Evolutionary conservation across 2,888 invertebrate species (phyloP).

Genomic region (Tachina lurida): DNA sequence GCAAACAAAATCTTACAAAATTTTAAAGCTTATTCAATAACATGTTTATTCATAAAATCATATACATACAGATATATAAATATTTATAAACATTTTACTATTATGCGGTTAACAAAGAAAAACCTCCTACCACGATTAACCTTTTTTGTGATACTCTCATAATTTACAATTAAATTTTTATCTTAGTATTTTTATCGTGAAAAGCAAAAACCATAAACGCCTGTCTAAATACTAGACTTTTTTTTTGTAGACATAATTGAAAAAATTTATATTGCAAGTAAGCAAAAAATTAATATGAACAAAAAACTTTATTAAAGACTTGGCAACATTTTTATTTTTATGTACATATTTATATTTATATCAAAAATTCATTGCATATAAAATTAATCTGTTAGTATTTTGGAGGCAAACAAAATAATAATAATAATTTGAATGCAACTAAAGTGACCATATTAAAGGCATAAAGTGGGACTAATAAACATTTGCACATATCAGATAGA

Average conservation of each 20-base stretch:
- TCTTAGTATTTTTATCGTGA: constrained; percentile 49
- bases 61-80: constrained; percentile 35
- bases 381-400: constrained; percentile 31
- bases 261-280: neutral
- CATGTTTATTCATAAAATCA: constrained; percentile 64
- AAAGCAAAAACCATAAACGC: constrained; percentile 61
- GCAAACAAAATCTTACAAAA: constrained; percentile 1
- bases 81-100: neutral
- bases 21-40: constrained; percentile 19
- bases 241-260: constrained; percentile 6
- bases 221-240: constrained; percentile 28
- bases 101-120: constrained; percentile 25
- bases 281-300: constrained; percentile 10
- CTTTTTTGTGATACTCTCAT: constrained; percentile 64
- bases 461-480: no score
- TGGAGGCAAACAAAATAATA: neutral
- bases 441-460: neutral
- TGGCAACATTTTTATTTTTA: no score
- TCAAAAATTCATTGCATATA: constrained; percentile 5
- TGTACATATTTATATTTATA: no score
- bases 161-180: constrained; percentile 68
- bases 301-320: neutral
- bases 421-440: neutral
- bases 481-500: no score
- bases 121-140: constrained; percentile 67